Conservation (phyloP, 2,113 vertebrate genomes). For the Ammodytes dubius region DNA sequence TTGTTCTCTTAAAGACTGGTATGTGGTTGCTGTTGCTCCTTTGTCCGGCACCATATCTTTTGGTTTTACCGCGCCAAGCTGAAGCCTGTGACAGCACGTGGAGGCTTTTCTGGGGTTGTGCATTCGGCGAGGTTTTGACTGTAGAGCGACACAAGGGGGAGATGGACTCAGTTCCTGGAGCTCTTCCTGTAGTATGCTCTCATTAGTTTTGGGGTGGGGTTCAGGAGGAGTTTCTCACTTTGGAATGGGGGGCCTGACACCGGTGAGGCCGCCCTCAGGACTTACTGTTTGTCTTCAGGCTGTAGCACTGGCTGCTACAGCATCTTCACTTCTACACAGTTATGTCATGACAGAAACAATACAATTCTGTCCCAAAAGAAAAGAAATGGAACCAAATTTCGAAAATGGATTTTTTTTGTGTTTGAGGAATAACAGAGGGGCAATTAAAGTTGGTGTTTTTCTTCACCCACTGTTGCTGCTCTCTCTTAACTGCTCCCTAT, state of each 20-base stretch:
- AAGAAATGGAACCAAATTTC: slow-evolving; percentile 58
- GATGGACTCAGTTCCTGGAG: slow-evolving; percentile 53
- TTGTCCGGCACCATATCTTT: slow-evolving; percentile 24
- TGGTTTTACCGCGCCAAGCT: slow-evolving; percentile 32
- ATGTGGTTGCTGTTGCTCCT: slow-evolving; percentile 35
- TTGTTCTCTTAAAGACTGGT: slow-evolving; percentile 22
- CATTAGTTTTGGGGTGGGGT: slow-evolving; percentile 38
- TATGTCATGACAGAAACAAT: slow-evolving; percentile 48
- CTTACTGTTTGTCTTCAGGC: slow-evolving; percentile 56
- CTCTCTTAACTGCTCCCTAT: slow-evolving; percentile 41
- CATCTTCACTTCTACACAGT: slow-evolving; percentile 61
- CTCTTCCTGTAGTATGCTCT: slow-evolving; percentile 48
- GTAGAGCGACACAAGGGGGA: slow-evolving; percentile 33
- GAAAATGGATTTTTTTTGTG: slow-evolving; percentile 55
- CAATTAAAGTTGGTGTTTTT: slow-evolving; percentile 44
- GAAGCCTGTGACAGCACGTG: slow-evolving; percentile 5
- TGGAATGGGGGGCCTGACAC: slow-evolving; percentile 9
- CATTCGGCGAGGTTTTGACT: slow-evolving; percentile 22
- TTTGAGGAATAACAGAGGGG: slow-evolving; percentile 67
- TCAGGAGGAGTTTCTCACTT: slow-evolving; percentile 19
- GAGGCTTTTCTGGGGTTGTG: slow-evolving; percentile 29
- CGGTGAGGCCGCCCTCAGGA: slow-evolving; percentile 45
- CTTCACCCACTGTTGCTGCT: slow-evolving; percentile 45
- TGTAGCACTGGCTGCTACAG: slow-evolving; percentile 83
- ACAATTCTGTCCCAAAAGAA: slow-evolving; percentile 32